A percentile compares a stretch with the other conserved stretches of the same genome.
These are phyloP conservation scores for Watsonalla binaria DNA, from an alignment of 2,888 invertebrate genomes.

Conservation along the genomic window DNA sequence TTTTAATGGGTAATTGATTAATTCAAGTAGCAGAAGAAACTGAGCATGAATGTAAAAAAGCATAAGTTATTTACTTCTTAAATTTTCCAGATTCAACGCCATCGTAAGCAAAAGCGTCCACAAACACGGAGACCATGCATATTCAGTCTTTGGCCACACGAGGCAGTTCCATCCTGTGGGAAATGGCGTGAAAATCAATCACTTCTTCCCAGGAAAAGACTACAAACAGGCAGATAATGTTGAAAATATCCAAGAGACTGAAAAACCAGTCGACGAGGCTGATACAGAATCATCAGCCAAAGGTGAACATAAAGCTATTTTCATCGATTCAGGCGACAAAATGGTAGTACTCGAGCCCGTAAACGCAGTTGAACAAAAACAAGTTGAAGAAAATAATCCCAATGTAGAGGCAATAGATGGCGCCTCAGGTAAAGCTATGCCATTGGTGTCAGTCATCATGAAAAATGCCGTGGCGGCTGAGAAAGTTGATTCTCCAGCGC, in stretches of 20 bases:
- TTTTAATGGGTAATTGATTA: slow-evolving; percentile 63
- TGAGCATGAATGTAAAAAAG: slow-evolving; percentile 7
- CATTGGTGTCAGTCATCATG: slow-evolving; percentile 32
- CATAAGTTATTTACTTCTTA: background rate
- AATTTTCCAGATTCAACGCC: slow-evolving; percentile 72
- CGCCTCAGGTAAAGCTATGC: slow-evolving; percentile 27
- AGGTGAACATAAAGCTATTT: slow-evolving; percentile 20
- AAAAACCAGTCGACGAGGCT: slow-evolving; percentile 36
- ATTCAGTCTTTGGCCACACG: slow-evolving; percentile 52
- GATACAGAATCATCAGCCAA: slow-evolving; percentile 19
- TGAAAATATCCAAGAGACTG: slow-evolving; percentile 16
- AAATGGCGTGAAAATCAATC: slow-evolving; percentile 59
- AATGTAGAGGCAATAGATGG: slow-evolving; percentile 29
- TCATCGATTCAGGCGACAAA: slow-evolving; percentile 27
- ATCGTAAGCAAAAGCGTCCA: slow-evolving; percentile 71
- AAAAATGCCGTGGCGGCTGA: slow-evolving; percentile 10
- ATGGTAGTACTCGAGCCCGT: slow-evolving; percentile 26
- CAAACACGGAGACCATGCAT: slow-evolving; percentile 61
- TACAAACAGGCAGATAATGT: slow-evolving; percentile 19
- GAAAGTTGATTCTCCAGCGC: slow-evolving; percentile 14
- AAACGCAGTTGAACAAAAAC: slow-evolving; percentile 11
- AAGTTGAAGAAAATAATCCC: slow-evolving; percentile 19
- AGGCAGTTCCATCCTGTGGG: slow-evolving; percentile 55
- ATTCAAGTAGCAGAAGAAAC: slow-evolving; percentile 11
- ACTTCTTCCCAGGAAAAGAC: slow-evolving; percentile 56